Evolutionary conservation across 2,888 invertebrate genomes (phyloP).

Genomic region (Caenorhabditis angaria): DNA sequence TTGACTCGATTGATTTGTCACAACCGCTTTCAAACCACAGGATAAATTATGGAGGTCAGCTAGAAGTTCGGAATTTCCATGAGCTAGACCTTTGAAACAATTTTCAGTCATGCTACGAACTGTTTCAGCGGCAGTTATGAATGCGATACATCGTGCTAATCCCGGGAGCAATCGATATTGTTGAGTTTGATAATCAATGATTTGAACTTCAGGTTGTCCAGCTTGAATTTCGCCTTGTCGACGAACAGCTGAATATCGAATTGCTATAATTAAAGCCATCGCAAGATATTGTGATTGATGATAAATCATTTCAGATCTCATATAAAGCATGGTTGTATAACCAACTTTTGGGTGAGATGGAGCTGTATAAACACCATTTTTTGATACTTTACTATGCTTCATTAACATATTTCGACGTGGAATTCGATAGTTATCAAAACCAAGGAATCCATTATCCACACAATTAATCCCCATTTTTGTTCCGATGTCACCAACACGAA

Average conservation of each 20-base stretch:
- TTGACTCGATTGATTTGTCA: constrained; percentile 56
- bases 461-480: constrained; percentile 90
- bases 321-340: constrained; percentile 86
- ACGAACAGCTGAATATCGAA: constrained; percentile 88
- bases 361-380: constrained; percentile 87
- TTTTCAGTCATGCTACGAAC: constrained; percentile 46
- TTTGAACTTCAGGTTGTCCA: constrained; percentile 86
- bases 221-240: constrained; percentile 87
- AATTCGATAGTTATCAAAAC: constrained; percentile 86
- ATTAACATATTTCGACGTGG: constrained; percentile 89
- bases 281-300: constrained; percentile 82
- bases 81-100: constrained; percentile 31
- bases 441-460: constrained; percentile 91
- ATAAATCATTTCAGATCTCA: constrained; percentile 85
- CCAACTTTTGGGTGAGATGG: constrained; percentile 85
- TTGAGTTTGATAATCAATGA: constrained; percentile 91
- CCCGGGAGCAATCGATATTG: constrained; percentile 89
- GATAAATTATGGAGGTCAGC: constrained; percentile 87
- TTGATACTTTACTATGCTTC: constrained; percentile 82
- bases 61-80: constrained; percentile 47
- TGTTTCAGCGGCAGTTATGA: constrained; percentile 74
- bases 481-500: constrained; percentile 92
- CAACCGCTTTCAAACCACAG: constrained; percentile 88
- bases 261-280: constrained; percentile 84
- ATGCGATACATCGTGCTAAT: constrained; percentile 82